A percentile compares a stretch with the other conserved stretches of the same genome.
phyloP scores from a whole-genome alignment of 2,888 invertebrate species.

The Papilio gigon region DNA sequence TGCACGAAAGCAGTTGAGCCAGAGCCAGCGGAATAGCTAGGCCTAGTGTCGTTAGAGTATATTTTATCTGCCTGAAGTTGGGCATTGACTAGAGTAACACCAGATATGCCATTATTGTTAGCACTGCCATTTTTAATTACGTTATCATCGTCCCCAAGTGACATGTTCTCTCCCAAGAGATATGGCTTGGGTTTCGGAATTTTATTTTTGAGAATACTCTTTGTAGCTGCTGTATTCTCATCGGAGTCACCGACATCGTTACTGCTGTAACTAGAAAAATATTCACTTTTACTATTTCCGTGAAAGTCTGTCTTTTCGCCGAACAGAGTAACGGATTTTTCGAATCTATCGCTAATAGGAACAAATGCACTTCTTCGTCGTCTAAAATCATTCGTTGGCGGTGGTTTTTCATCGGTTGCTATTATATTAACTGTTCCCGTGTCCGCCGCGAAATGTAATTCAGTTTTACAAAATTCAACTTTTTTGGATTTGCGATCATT shows the following conservation, averaged over 20 bases:
- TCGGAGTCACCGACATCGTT: conserved; percentile 63
- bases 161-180: conserved; percentile 86
- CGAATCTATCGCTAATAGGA: conserved; percentile 69
- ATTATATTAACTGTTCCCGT: conserved; percentile 93
- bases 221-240: conserved; percentile 82
- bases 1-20: conserved; percentile 51
- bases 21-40: conserved; percentile 51
- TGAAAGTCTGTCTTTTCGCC: conserved; percentile 73
- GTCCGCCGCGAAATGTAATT: conserved; percentile 93
- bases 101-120: conserved; percentile 54
- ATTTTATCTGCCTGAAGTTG: conserved; percentile 63
- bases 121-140: conserved; percentile 49
- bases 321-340: conserved; percentile 85
- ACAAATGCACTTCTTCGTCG: conserved; percentile 84
- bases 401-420: conserved; percentile 93
- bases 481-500: conserved; percentile 84
- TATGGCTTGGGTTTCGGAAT: conserved; percentile 88
- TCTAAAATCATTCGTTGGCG: conserved; percentile 90
- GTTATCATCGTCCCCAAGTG: conserved; percentile 63
- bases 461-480: conserved; percentile 94
- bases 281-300: conserved; percentile 50
- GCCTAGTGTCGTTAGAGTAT: conserved; percentile 54
- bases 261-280: conserved; percentile 48
- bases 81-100: conserved; percentile 70
- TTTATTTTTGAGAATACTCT: conserved; percentile 89